Percentiles rank a stretch among this genome's conserved stretches.
phyloP scores from a whole-genome alignment of 92 coral and sea anemone genomes.

The Palythoa caribaeorum region DNA sequence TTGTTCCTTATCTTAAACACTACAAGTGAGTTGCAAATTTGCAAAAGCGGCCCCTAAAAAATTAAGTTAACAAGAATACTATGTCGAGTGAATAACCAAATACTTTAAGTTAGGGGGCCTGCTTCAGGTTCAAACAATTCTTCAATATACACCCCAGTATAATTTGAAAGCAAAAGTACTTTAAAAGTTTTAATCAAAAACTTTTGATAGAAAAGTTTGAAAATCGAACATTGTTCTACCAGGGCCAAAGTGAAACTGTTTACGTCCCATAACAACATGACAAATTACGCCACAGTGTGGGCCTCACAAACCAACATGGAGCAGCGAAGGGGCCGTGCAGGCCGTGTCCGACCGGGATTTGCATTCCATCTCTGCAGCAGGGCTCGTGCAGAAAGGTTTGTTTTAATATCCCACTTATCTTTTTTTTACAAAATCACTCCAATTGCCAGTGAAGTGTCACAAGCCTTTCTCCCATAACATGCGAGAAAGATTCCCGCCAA shows the following conservation, averaged over 20 bases:
- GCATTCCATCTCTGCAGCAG: slow-evolving; percentile 98
- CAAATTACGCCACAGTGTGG: slow-evolving; percentile 99
- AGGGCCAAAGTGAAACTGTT: slow-evolving; percentile 98
- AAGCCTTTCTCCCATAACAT: too few relatives aligned
- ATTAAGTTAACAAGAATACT: too few relatives aligned
- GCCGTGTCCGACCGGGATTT: slow-evolving; percentile 97
- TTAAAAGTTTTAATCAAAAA: background rate
- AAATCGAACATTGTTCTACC: background rate
- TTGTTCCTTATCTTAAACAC: too few relatives aligned
- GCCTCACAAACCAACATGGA: slow-evolving; percentile 99
- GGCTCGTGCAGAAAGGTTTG: slow-evolving; percentile 72
- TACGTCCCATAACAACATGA: slow-evolving; percentile 99
- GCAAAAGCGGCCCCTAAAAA: too few relatives aligned
- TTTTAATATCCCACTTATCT: background rate
- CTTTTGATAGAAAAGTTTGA: background rate
- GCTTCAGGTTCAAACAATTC: too few relatives aligned
- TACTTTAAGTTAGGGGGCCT: too few relatives aligned
- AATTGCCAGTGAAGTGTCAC: too few relatives aligned
- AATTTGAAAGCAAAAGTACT: background rate
- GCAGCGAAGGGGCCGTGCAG: slow-evolving; percentile 98
- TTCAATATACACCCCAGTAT: background rate
- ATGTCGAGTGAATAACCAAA: too few relatives aligned
- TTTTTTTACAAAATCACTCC: too few relatives aligned
- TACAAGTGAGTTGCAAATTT: too few relatives aligned
- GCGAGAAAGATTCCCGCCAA: too few relatives aligned